Percentiles rank a stretch among this genome's conserved stretches.
Conservation (phyloP, 2,888 invertebrate species). For the Xanthorhoe designata region DNA sequence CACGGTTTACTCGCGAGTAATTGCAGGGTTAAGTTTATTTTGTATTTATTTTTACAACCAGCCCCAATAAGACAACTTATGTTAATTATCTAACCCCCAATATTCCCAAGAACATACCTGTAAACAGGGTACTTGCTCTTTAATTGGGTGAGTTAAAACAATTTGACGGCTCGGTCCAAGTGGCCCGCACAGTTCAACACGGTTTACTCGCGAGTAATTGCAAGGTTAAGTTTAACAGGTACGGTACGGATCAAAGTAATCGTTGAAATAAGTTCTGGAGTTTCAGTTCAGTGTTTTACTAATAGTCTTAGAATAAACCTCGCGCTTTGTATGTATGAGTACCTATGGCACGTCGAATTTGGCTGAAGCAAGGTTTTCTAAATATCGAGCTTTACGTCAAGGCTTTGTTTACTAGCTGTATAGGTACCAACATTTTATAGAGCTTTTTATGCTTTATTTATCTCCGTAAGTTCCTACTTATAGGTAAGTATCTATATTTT, state of each 20-base stretch:
- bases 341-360: background rate
- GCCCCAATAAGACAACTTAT: too few relatives aligned
- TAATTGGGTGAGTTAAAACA: slow-evolving; percentile 56
- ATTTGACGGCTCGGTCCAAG: slow-evolving; percentile 39
- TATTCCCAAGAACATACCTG: slow-evolving; percentile 7
- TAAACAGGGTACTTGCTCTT: slow-evolving; percentile 35
- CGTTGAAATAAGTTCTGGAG: slow-evolving; percentile 6
- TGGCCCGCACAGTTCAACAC: slow-evolving; percentile 26
- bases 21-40: slow-evolving; percentile 23
- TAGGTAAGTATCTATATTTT: too few relatives aligned
- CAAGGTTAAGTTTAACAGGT: slow-evolving; percentile 18
- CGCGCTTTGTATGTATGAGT: background rate
- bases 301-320: background rate
- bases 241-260: slow-evolving; percentile 25
- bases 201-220: slow-evolving; percentile 28
- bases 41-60: too few relatives aligned
- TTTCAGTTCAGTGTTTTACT: background rate
- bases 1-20: slow-evolving; percentile 27
- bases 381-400: too few relatives aligned
- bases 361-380: too few relatives aligned
- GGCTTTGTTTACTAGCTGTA: too few relatives aligned
- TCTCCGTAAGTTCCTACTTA: too few relatives aligned
- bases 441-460: too few relatives aligned
- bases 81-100: too few relatives aligned
- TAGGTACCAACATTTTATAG: too few relatives aligned